Percentiles rank a stretch among this genome's conserved stretches.
These are phyloP conservation scores for Pangasius sanitwongsei DNA, from an alignment of 2,797 vertebrate genomes.

Conservation along the genomic window DNA sequence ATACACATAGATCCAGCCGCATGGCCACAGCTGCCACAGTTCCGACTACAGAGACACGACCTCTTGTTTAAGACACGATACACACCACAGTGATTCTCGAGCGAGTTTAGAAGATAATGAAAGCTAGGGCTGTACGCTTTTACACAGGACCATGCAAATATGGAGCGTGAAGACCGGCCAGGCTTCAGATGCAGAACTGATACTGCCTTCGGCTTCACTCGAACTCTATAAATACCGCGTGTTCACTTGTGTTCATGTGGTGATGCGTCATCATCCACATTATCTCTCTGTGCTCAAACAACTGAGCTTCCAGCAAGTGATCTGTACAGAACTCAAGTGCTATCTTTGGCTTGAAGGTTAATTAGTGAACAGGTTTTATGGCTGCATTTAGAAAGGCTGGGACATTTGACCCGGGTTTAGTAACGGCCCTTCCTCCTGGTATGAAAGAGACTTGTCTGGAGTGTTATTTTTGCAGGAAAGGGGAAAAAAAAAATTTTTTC, in stretches of 20 bases:
- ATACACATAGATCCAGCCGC: conserved; percentile 36
- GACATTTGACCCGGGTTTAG: neutral
- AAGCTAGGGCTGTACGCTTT: conserved; percentile 27
- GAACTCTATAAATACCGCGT: conserved; percentile 39
- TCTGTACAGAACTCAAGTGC: conserved; percentile 24
- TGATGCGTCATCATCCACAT: neutral
- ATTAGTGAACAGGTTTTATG: conserved; percentile 34
- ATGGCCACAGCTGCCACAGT: conserved; percentile 50
- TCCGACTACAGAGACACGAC: conserved; percentile 46
- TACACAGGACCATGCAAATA: conserved; percentile 51
- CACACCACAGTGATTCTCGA: conserved; percentile 53
- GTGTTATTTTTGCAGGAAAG: neutral
- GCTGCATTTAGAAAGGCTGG: conserved; percentile 12
- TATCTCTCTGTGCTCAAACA: conserved; percentile 23
- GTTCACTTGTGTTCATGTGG: neutral
- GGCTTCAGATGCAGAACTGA: conserved; percentile 48
- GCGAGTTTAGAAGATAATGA: conserved; percentile 15
- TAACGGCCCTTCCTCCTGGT: neutral
- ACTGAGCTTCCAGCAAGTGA: conserved; percentile 30
- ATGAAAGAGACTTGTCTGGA: neutral
- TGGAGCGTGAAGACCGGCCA: conserved; percentile 34
- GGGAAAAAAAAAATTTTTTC: neutral
- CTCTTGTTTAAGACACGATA: conserved; percentile 40
- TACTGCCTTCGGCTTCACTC: conserved; percentile 28
- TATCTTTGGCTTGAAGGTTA: conserved; percentile 63